Conservation (phyloP, 1,140 invertebrate genomes). For the Heliconius melpomene region DNA sequence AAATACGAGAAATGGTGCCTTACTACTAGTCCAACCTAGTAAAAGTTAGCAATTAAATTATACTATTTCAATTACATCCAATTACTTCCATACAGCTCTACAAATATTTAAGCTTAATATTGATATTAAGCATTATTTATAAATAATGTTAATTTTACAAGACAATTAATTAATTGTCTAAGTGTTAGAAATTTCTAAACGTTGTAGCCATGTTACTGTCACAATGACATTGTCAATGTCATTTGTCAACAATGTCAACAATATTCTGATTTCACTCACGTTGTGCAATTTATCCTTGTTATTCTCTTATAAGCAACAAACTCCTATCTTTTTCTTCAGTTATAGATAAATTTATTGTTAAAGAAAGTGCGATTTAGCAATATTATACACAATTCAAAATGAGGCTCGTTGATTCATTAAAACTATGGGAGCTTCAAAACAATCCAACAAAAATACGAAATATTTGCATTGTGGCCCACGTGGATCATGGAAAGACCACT, state of each 20-base stretch:
- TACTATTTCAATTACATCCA: background rate
- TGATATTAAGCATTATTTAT: too few relatives aligned
- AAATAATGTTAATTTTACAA: background rate
- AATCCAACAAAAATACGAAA: conserved; percentile 91
- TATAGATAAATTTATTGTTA: conserved; percentile 9
- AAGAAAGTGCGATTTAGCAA: background rate
- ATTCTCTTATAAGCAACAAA: conserved; percentile 41
- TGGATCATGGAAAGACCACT: conserved; percentile 99
- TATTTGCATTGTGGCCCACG: conserved; percentile 99
- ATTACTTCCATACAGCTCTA: background rate
- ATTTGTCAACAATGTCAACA: conserved; percentile 44
- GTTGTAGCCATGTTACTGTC: background rate
- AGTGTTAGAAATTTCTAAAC: too few relatives aligned
- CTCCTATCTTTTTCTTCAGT: conserved; percentile 20
- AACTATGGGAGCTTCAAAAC: conserved; percentile 86
- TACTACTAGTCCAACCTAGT: background rate
- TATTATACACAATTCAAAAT: conserved; percentile 68
- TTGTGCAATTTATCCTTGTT: conserved; percentile 67
- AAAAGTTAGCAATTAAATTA: background rate
- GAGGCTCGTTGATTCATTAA: conserved; percentile 81
- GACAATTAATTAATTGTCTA: too few relatives aligned
- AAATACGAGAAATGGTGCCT: too few relatives aligned
- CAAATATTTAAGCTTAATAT: background rate
- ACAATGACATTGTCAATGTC: conserved; percentile 20
- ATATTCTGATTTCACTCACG: conserved; percentile 54